A percentile compares a stretch with the other conserved stretches of the same genome.
These are phyloP conservation scores for Muricea muricata DNA, from an alignment of 92 coral and sea anemone genomes.

Conservation along the genomic window DNA sequence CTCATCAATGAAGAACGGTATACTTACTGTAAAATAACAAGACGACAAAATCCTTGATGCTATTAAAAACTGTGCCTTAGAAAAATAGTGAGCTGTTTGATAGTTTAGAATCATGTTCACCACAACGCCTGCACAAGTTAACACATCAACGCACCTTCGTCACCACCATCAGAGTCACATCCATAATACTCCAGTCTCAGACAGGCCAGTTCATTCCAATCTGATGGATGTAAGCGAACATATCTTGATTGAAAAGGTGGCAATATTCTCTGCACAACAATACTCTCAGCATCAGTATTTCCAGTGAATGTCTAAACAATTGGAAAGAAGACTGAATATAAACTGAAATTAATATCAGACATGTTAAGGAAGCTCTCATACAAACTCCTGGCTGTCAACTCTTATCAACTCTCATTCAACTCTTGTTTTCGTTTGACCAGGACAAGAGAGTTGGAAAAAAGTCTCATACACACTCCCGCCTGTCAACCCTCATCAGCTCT, in stretches of 20 bases:
- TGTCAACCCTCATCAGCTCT: too few species aligned
- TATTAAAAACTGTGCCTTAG: too few species aligned
- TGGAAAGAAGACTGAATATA: not conserved
- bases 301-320: conserved; percentile 73
- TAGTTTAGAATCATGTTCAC: too few species aligned
- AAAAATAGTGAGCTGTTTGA: not conserved
- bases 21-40: conserved; percentile 58
- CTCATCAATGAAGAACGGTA: conserved; percentile 90
- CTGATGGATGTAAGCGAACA: conserved; percentile 83
- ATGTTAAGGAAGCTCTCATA: too few species aligned
- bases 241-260: conserved; percentile 92
- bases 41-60: not conserved
- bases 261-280: conserved; percentile 67
- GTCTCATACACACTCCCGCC: too few species aligned
- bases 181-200: conserved; percentile 88
- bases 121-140: not conserved
- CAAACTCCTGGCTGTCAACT: too few species aligned
- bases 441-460: too few species aligned
- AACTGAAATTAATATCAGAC: too few species aligned
- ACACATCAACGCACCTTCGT: conserved; percentile 69
- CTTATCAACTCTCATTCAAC: too few species aligned
- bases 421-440: too few species aligned
- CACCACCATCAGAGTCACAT: conserved; percentile 92
- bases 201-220: conserved; percentile 79
- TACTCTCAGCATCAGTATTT: conserved; percentile 64